Conservation (phyloP, 1,140 invertebrate species). For the Euschistus heros region DNA sequence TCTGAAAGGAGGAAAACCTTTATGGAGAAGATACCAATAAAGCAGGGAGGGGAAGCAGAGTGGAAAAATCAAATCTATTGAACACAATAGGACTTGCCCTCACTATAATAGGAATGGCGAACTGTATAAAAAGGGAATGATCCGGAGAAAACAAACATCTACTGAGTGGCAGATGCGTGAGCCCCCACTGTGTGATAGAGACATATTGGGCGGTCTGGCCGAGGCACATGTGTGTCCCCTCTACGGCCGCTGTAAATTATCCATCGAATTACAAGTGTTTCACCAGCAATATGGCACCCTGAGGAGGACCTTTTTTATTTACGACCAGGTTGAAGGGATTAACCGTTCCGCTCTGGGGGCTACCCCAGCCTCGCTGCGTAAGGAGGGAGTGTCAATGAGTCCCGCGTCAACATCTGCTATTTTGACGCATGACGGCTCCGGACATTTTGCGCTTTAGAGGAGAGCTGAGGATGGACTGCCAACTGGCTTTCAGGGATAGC, state of each 20-base stretch:
- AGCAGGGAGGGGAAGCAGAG: too few species aligned
- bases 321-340: neutral
- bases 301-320: neutral
- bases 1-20: too few species aligned
- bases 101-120: neutral
- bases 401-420: too few species aligned
- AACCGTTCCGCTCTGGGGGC: neutral
- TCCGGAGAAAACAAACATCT: constrained; percentile 6
- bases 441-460: too few species aligned
- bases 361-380: too few species aligned
- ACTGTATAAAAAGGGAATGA: neutral
- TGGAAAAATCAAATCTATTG: too few species aligned
- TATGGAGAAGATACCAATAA: too few species aligned
- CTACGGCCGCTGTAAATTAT: neutral
- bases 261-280: constrained; percentile 7
- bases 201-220: neutral
- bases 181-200: constrained; percentile 3
- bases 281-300: constrained; percentile 3
- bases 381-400: too few species aligned
- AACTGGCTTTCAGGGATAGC: too few species aligned
- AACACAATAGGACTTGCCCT: neutral
- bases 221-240: neutral
- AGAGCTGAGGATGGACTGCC: too few species aligned
- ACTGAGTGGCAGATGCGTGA: neutral
- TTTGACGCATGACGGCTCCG: too few species aligned